Conservation (phyloP, 2,797 vertebrate genomes). For the Hylomyscus alleni region DNA sequence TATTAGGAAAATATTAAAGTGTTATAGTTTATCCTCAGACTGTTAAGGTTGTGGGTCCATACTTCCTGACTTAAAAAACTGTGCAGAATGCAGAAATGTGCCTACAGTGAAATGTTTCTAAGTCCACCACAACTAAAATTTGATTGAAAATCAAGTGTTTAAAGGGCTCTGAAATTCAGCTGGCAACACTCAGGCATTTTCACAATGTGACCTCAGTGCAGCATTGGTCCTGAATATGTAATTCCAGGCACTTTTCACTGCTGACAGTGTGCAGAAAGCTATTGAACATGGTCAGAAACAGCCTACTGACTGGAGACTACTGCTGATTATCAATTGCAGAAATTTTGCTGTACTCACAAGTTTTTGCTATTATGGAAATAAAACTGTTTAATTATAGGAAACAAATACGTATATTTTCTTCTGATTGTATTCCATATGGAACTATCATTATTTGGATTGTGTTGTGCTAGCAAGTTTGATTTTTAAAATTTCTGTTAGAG, state of each 20-base stretch:
- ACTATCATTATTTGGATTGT: not conserved
- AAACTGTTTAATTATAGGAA: not conserved
- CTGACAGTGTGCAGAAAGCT: not conserved
- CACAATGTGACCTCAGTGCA: not conserved
- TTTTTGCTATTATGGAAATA: not conserved
- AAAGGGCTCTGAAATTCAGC: not conserved
- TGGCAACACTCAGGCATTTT: not conserved
- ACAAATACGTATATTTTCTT: not conserved
- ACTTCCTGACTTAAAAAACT: too few relatives aligned
- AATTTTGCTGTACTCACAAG: not conserved
- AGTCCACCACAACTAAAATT: not conserved
- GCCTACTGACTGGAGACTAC: not conserved
- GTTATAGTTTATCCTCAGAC: not conserved
- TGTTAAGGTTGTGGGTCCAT: not conserved
- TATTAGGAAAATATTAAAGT: not conserved
- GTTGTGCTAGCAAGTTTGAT: not conserved
- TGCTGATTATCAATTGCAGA: not conserved
- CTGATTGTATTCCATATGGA: not conserved
- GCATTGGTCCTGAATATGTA: not conserved
- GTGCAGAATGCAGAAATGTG: not conserved
- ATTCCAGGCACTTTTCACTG: not conserved
- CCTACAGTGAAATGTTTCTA: not conserved
- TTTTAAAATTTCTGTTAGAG: not conserved
- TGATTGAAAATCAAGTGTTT: not conserved
- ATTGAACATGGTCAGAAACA: not conserved